Conservation (phyloP, 2,797 vertebrate genomes). For the Galaxias olidus region DNA sequence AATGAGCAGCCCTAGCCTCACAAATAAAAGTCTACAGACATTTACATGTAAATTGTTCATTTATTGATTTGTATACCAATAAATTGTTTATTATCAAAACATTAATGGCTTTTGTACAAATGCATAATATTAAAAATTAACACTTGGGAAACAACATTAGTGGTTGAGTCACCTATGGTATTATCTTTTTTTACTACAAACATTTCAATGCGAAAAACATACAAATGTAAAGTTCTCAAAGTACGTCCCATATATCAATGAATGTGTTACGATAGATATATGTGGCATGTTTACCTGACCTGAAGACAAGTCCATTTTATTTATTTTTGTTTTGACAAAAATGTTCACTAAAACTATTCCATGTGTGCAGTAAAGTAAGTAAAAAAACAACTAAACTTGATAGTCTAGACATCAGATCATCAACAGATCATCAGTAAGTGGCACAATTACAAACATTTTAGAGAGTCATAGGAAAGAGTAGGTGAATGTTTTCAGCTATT, state of each 20-base stretch:
- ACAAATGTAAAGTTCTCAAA: slow-evolving; percentile 53
- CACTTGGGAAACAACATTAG: slow-evolving; percentile 70
- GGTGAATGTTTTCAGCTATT: slow-evolving; percentile 49
- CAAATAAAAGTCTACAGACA: slow-evolving; percentile 3
- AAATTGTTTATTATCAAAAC: slow-evolving; percentile 81
- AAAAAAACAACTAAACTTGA: slow-evolving; percentile 40
- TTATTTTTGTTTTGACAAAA: slow-evolving; percentile 18
- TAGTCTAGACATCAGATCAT: slow-evolving; percentile 28
- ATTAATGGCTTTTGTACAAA: slow-evolving; percentile 78
- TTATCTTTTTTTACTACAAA: slow-evolving; percentile 24
- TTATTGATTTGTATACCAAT: slow-evolving; percentile 71
- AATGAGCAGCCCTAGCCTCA: slow-evolving; percentile 15
- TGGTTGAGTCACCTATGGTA: slow-evolving; percentile 45
- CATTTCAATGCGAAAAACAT: slow-evolving; percentile 58
- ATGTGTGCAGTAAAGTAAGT: slow-evolving; percentile 46
- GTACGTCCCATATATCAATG: slow-evolving; percentile 45
- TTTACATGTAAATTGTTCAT: slow-evolving; percentile 60
- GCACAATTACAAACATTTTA: slow-evolving; percentile 51
- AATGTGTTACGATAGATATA: slow-evolving; percentile 32
- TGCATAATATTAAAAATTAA: slow-evolving; percentile 75
- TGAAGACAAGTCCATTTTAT: slow-evolving; percentile 15
- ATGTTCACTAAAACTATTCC: slow-evolving; percentile 30
- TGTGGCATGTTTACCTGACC: slow-evolving; percentile 19
- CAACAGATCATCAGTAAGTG: slow-evolving; percentile 46
- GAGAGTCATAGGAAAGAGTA: no score